Base-by-base conservation (phyloP, 2,888 invertebrate genomes). In the Petrolisthes manimaculis region DNA sequence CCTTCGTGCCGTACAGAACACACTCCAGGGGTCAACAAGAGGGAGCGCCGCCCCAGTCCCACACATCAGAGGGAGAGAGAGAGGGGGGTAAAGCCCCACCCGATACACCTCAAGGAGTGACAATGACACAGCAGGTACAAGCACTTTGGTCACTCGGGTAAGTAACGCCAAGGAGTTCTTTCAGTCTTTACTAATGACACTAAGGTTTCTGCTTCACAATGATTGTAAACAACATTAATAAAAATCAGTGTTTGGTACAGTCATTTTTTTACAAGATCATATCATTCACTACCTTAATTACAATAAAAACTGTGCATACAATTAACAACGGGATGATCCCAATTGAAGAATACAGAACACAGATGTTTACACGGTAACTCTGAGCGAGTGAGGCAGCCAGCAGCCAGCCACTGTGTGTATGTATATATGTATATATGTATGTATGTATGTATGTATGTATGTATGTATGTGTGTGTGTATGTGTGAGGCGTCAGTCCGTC, bases 201-300 rank as follows among this genome's bases (percentile, higher is more conserved):
- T 86, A 86, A 82, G 82, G 86, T 69, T 77, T 88, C 88, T 80
- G 88, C 88, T 88, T 81, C 88, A 88, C 88, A 88, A 81, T 88
- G 84, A 88, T 84, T 88, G 84, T 88, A 84, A 88, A 88, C 88
- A 84, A 88, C 88, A 88, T 88, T 88, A 88, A 88, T 88, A 88
- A 88, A 88, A 88, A 88, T 88, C 88, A 88, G 84, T 83, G 81
- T 83, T 87, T 77, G 83, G 83, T 87, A 87, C 87, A 87, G 83
- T 87, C 87, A 87, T 86, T 75, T 86, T 83, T 86, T 87, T 87
- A 87, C 83, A 78, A 83, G 83, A 87, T 83, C 69, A 83, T 87
- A 61, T 82, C 75, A 83, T 82, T 83, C 87, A 78, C 83, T 87
- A 84, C 84, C 84, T 88, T 88, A 84, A 88, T 84, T 71, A 80